These are phyloP conservation scores for Pantala flavescens DNA, from an alignment of 1,140 invertebrate genomes.

Conservation along the genomic window DNA sequence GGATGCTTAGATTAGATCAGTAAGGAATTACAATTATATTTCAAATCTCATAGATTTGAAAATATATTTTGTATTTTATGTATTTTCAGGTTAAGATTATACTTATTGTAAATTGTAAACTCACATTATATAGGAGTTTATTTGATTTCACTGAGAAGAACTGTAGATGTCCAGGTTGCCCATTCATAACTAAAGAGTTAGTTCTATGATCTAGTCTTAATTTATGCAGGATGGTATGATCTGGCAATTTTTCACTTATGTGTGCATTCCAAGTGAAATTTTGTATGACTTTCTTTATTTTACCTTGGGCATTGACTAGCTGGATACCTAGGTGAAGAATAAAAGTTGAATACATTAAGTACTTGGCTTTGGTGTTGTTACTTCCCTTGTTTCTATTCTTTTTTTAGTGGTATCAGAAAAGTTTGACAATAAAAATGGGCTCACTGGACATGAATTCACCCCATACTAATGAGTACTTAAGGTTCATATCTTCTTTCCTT, in stretches of 20 bases:
- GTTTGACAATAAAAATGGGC: no score
- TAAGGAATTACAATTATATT: conserved; percentile 8
- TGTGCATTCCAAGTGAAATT: conserved; percentile 48
- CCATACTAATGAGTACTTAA: no score
- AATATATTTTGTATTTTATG: no score
- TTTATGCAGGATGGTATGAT: conserved; percentile 25
- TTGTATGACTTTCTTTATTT: conserved; percentile 49
- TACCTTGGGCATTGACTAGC: conserved; percentile 49
- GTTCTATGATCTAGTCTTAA: conserved; percentile 54
- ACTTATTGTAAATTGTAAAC: no score
- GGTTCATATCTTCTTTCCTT: no score
- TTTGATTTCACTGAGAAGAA: conserved; percentile 60
- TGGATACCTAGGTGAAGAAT: conserved; percentile 44
- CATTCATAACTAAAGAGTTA: conserved; percentile 60
- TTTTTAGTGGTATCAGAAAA: no score
- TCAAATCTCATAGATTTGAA: background rate
- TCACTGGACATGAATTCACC: no score
- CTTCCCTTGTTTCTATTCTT: no score
- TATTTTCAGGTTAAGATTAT: no score
- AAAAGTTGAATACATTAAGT: conserved; percentile 16
- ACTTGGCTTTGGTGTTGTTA: no score
- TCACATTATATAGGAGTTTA: conserved; percentile 63
- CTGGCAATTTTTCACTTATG: background rate
- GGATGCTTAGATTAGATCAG: background rate
- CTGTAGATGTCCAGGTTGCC: conserved; percentile 65